phyloP scores from a whole-genome alignment of 2,888 invertebrate species.

The Lepidocyrtinus sp. region DNA sequence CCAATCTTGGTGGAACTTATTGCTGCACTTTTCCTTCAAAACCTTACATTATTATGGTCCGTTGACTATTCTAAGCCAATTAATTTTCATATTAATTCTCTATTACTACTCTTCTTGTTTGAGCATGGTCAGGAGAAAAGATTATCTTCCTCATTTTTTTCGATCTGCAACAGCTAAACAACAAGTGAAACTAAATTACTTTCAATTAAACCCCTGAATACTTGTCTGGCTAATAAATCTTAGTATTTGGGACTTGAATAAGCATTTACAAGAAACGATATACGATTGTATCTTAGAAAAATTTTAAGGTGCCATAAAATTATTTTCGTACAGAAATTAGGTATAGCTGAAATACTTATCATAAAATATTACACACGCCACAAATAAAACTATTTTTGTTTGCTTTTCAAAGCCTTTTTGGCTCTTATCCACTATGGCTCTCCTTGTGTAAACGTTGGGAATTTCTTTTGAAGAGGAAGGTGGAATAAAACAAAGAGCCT shows the following conservation, averaged over 20 bases:
- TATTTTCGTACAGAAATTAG: not conserved
- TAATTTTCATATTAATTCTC: no score
- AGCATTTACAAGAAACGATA: no score
- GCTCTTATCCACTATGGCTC: not conserved
- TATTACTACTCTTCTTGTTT: no score
- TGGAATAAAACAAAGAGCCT: no score
- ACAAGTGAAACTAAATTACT: no score
- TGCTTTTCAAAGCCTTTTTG: not conserved
- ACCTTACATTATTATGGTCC: slow-evolving; percentile 48
- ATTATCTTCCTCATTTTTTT: no score
- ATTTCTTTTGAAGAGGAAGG: not conserved
- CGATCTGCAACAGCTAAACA: no score
- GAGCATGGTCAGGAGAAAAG: slow-evolving; percentile 8
- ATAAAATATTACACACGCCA: slow-evolving; percentile 10
- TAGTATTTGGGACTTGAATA: no score
- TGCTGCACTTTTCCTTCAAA: slow-evolving; percentile 25
- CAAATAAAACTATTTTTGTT: not conserved
- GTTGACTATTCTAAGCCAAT: slow-evolving; percentile 23
- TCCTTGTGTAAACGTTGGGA: not conserved
- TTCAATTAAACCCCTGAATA: no score
- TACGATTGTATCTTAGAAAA: no score
- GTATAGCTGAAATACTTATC: not conserved
- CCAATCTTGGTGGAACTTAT: slow-evolving; percentile 53
- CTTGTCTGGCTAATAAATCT: no score
- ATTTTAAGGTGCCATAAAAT: not conserved